phyloP scores from a whole-genome alignment of 1,140 invertebrate genomes.

The Hyposmocoma kahamanoa region DNA sequence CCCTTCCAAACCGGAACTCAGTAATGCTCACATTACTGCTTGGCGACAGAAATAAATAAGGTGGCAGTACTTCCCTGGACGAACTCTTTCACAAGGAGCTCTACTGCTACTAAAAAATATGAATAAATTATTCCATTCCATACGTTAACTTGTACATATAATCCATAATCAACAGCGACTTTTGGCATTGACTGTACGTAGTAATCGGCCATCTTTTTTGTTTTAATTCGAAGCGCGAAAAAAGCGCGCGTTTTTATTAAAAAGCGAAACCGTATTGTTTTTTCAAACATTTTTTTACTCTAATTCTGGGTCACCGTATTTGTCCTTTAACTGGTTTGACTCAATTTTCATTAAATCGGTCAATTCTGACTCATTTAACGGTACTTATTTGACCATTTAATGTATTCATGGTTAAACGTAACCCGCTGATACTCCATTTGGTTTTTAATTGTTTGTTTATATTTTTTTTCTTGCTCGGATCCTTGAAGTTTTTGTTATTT shows the following conservation, averaged over 20 bases:
- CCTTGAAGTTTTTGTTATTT: too few species aligned
- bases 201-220: slow-evolving; percentile 38
- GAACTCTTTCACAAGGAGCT: too few species aligned
- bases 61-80: too few species aligned
- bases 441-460: slow-evolving; percentile 32
- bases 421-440: slow-evolving; percentile 20
- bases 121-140: too few species aligned
- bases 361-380: slow-evolving; percentile 30
- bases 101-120: too few species aligned
- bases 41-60: too few species aligned
- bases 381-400: slow-evolving; percentile 23
- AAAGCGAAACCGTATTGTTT: slow-evolving; percentile 14
- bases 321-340: slow-evolving; percentile 41
- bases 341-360: slow-evolving; percentile 35
- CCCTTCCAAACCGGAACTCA: too few species aligned
- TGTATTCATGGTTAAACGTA: slow-evolving; percentile 20
- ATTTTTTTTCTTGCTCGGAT: too few species aligned
- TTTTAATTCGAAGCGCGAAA: slow-evolving; percentile 32
- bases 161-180: too few species aligned
- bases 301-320: slow-evolving; percentile 48
- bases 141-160: too few species aligned
- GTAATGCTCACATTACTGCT: too few species aligned
- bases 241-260: slow-evolving; percentile 25
- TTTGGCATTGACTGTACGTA: background rate
- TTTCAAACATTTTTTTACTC: slow-evolving; percentile 32